Conservation (phyloP, 1,140 invertebrate species). For the Spodoptera litura region DNA sequence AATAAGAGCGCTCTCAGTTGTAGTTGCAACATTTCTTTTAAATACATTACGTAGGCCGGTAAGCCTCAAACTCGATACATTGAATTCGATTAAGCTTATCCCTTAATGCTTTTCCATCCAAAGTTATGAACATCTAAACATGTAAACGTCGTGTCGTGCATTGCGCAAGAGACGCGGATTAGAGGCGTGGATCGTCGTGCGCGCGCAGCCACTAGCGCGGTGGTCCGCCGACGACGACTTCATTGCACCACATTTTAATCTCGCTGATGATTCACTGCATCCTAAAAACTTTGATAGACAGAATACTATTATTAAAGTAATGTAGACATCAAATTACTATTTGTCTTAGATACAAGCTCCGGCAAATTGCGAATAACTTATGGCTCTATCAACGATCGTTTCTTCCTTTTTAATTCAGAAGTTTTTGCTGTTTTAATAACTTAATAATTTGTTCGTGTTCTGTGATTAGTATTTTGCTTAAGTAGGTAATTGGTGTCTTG, state of each 20-base stretch:
- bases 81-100: conserved; percentile 31
- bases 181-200: conserved; percentile 67
- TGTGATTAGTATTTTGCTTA: background rate
- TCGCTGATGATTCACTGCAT: conserved; percentile 44
- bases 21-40: background rate
- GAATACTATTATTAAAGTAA: conserved; percentile 33
- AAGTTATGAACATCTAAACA: conserved; percentile 39
- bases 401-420: background rate
- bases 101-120: conserved; percentile 42
- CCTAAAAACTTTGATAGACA: conserved; percentile 42
- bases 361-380: background rate
- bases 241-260: conserved; percentile 49
- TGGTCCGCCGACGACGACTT: conserved; percentile 59
- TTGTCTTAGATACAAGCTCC: background rate
- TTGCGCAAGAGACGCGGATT: conserved; percentile 54
- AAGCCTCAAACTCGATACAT: conserved; percentile 9
- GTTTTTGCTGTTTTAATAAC: background rate
- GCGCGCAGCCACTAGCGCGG: conserved; percentile 51
- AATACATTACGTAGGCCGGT: background rate
- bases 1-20: too few species aligned
- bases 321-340: conserved; percentile 9
- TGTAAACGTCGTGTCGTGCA: conserved; percentile 49
- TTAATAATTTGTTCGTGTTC: background rate
- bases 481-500: too few species aligned
- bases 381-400: background rate